Base-by-base conservation (phyloP, 2,888 invertebrate genomes). In the Allolobophora icterica region DNA sequence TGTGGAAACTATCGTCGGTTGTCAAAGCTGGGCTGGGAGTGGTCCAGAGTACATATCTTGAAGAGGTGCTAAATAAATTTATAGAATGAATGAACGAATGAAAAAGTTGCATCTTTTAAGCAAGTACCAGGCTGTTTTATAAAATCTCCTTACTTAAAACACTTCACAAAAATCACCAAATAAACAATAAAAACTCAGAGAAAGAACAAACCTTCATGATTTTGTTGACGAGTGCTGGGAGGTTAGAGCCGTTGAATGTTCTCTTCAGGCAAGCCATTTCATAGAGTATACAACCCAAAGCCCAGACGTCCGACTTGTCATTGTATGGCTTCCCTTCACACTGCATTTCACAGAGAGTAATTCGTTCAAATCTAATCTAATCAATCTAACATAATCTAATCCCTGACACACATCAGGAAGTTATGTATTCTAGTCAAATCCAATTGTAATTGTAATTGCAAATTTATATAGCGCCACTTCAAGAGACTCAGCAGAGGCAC, bases 271-370 rank as follows among this genome's bases (percentile, higher is more conserved):
- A 97, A 38, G 97, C 96, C 96, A 97, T 96, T 95, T 97, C 97
- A 94, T 97, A 97, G 87, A 97, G 95, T 93, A 97, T 97, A 94
- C 97, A 97, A 30, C 97, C 97, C 91, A 97, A 94, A 0, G 97
- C 97, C 97, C 97, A 97, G 92, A 97, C 97, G 94, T 97, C 97
- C 71, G 97, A 97, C 94, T 97, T 97, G 94, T 97, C 96, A 94
- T 97, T 97, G 94, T 97, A 97, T 89, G 97, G 96, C 94, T 97
- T 97, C 11, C 97, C 97, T 95, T 97, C 97, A 94, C 97, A 97
- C 97, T 97, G 94, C 92, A 95, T 93, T 35, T 89, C n/a, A 38
- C 34, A 38, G 6, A 89, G 89, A 89, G 34, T 1, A 89, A 89
- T 21, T 33, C 6, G 24, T 17, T 30, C 24, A 0, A 83, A 89